Conservation (phyloP, 92 coral and sea anemone species). For the Umimayanthus kanabou region DNA sequence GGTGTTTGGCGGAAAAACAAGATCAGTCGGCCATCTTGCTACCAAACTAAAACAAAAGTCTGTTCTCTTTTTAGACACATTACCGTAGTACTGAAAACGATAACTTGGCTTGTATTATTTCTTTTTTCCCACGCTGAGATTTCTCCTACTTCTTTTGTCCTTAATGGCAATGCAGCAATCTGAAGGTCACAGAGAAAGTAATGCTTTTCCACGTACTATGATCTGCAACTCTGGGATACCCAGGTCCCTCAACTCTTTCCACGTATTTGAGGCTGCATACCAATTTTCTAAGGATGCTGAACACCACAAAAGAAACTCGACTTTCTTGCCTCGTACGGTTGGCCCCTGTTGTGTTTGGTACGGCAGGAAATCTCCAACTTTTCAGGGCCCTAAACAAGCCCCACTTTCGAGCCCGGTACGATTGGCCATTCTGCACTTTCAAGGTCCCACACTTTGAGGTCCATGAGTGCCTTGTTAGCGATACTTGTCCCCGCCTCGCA, state of each 20-base stretch:
- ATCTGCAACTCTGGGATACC: not conserved
- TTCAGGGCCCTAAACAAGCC: slow-evolving; percentile 28
- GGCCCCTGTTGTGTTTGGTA: not conserved
- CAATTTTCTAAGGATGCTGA: not conserved
- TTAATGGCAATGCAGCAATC: not conserved
- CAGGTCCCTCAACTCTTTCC: not conserved
- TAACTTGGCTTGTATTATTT: not conserved
- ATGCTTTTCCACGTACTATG: not conserved
- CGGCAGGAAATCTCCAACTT: not conserved
- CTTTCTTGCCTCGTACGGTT: not conserved
- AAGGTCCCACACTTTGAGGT: slow-evolving; percentile 97
- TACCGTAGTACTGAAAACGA: not conserved
- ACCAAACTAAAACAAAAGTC: not conserved
- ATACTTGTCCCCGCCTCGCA: slow-evolving; percentile 70
- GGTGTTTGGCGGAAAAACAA: not conserved
- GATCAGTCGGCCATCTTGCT: not conserved
- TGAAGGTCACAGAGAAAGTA: not conserved
- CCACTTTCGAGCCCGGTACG: slow-evolving; percentile 90
- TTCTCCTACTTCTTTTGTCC: not conserved
- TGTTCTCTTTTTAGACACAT: not conserved
- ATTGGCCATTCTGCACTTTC: slow-evolving; percentile 99
- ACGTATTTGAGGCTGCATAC: not conserved
- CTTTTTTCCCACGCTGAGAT: not conserved
- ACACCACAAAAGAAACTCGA: not conserved
- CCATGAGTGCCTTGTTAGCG: slow-evolving; percentile 68